A percentile compares a stretch with the other conserved stretches of the same genome.
Evolutionary conservation across 2,797 vertebrate species (phyloP).

Genomic region (Hippocampus kuda): DNA sequence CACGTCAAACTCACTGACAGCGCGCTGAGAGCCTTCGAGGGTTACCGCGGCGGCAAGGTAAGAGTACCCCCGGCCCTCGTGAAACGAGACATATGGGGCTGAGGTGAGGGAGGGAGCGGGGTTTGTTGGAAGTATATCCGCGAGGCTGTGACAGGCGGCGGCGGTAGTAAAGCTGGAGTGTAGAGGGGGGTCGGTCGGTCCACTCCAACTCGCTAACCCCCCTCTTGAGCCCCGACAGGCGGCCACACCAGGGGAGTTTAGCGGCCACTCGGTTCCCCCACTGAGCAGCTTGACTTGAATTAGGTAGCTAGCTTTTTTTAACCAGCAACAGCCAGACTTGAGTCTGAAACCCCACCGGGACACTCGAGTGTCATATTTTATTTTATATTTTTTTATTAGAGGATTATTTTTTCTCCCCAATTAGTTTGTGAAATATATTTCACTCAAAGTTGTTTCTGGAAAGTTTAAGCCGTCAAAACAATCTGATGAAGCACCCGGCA

Average conservation of each 20-base stretch:
- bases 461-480: constrained; percentile 52
- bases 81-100: constrained; percentile 15
- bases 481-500: constrained; percentile 20
- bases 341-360: neutral
- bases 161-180: constrained; percentile 26
- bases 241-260: neutral
- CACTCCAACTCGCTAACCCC: constrained; percentile 1
- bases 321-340: neutral
- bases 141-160: constrained; percentile 50
- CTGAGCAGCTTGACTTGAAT: neutral
- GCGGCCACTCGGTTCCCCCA: neutral
- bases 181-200: neutral
- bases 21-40: constrained; percentile 84
- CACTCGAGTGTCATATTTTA: constrained; percentile 4
- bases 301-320: neutral
- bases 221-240: neutral
- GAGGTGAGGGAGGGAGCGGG: constrained; percentile 11
- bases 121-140: constrained; percentile 20
- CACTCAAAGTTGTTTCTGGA: constrained; percentile 33
- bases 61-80: constrained; percentile 10
- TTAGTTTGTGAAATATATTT: neutral
- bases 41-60: constrained; percentile 85
- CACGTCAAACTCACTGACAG: constrained; percentile 98
- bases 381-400: constrained; percentile 8
- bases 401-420: constrained; percentile 1